Evolutionary conservation across 2,888 invertebrate genomes (phyloP), one percentile per base, ranked within the genome.

Genomic region (Megastigmus dorsalis): DNA sequence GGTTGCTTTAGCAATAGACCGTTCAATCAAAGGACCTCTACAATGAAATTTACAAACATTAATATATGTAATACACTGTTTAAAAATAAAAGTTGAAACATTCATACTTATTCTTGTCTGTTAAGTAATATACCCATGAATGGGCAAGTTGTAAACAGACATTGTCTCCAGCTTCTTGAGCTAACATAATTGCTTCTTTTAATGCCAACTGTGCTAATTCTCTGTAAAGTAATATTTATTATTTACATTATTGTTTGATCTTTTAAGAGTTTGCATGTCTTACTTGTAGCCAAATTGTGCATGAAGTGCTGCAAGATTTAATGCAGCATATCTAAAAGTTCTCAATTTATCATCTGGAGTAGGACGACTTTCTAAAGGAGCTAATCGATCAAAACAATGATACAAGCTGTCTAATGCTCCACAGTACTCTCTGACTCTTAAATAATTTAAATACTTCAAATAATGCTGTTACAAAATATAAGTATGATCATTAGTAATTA

Each of bases 251-350:
- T 13, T 2, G 38, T 18, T 5, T 26, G 2, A 13, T 23, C 1
- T 67, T 76, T 13, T 55, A 23, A 9, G 18, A n/a, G n/a, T n/a
- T n/a, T n/a, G n/a, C n/a, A n/a, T 48, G 50, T 80, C 88, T 85
- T 89, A 95, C 95, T 91, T 93, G 84, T 95, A 94, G 60, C 93
- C 93, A 88, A 97, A 97, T 80, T 95, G 93, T 55, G 95, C 94
- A 86, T 97, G 96, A 82, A 97, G 90, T 23, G 96, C 94, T 0
- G 97, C 96, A 77, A 97, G 90, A 86, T 97, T 97, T n/a, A 97
- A 90, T 18, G 96, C 95, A 5, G 97, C 96, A 86, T 95, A 97
- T 83, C 97, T 91, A 83, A 94, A 95, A 48, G 93, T 93, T 84
- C 93, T 92, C 48, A 89, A 89, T 81, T 89, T 89, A 78, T 90